Percentiles rank a stretch among this genome's conserved stretches.
Conservation (phyloP, 2,113 vertebrate genomes). For the Pluvialis apricaria region DNA sequence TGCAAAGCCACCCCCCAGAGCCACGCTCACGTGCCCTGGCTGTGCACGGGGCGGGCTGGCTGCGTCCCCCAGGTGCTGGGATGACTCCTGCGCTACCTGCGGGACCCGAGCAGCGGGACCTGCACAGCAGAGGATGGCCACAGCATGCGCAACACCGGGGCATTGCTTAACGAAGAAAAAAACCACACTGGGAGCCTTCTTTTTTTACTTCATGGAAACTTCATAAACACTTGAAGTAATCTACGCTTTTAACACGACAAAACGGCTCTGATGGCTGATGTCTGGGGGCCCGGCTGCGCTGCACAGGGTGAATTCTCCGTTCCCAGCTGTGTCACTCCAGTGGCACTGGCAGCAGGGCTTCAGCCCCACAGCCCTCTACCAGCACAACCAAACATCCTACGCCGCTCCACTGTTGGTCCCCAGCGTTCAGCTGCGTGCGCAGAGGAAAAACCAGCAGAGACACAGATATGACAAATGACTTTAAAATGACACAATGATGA, state of each 20-base stretch:
- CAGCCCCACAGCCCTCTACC: neutral
- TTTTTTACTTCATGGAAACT: slow-evolving; percentile 4
- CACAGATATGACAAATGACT: neutral
- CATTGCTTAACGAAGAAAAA: accelerated
- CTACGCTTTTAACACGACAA: neutral
- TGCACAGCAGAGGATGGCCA: neutral
- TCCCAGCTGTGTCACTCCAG: neutral
- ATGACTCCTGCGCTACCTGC: accelerated
- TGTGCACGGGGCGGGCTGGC: neutral
- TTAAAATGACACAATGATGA: neutral
- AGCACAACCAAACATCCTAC: neutral
- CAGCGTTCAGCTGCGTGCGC: neutral
- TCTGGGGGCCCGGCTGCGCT: accelerated
- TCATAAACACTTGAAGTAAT: slow-evolving; percentile 11
- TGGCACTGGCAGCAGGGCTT: neutral
- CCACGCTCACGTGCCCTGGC: accelerated
- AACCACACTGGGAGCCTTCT: neutral
- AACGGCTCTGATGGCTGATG: neutral
- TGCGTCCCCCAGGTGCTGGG: accelerated
- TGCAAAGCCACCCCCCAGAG: neutral
- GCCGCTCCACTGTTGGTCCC: neutral
- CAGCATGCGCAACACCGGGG: accelerated
- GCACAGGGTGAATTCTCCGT: accelerated
- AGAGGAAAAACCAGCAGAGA: neutral
- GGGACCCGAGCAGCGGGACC: neutral